Base-by-base conservation (phyloP, 1,140 invertebrate genomes). In the Tetraneura akinire region DNA sequence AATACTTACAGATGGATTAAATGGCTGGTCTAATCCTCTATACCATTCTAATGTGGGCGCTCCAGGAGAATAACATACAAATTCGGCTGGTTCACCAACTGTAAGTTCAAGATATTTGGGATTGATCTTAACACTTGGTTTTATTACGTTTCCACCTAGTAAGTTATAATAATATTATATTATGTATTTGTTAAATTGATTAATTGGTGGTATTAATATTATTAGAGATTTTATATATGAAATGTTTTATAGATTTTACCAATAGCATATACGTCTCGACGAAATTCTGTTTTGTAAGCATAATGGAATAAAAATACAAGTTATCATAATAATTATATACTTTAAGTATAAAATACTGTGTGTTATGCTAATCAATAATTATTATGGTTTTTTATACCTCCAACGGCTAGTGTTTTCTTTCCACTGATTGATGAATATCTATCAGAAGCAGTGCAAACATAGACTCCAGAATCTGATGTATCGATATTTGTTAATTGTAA, bases 361-460 rank as follows among this genome's bases (percentile, higher is more conserved):
- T 60, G 8, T 6, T 13, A 32, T 3, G n/a, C 5, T 53, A 45
- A 57, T 74, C n/a, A 21, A 29, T 26, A n/a, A n/a, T n/a, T n/a
- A n/a, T n/a, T n/a, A 32, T 60, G 45, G 9, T 57, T 47, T 9
- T 16, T 23, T 14, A 23, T 76, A 81, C 80, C 71, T 78, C 73
- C 80, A 18, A 81, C 80, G 4, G 60, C 51, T 9, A 81, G 18
- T 21, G 29, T 76, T 64, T 76, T 74, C 21, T 73, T 81, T 55
- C 53, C 21, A 14, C 89, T 88, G 23, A 87, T 90, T 16, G 90
- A 86, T 13, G 87, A 87, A 0, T 88, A 85, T 18, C 91, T 92
- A 84, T 95, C 92, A 80, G 88, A 90, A 0, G 94, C 94, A 83
- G 91, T 90, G 84, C 96, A 98, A 55, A 94, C 89, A 85, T 97